These are phyloP conservation scores for Spea hammondii DNA, from an alignment of 2,797 vertebrate species.

Conservation along the genomic window DNA sequence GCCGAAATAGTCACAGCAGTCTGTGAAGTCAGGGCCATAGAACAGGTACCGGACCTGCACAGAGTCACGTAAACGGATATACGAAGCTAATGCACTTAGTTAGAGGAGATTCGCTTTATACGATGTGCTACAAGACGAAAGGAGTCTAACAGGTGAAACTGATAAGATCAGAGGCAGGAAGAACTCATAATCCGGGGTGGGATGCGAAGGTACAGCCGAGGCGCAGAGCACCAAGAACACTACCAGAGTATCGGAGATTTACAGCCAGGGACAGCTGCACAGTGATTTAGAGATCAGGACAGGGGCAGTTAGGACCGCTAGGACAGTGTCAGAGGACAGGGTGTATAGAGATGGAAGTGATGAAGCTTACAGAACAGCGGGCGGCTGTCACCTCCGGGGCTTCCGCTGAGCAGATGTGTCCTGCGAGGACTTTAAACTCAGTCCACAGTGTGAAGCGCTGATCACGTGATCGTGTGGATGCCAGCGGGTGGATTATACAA, in stretches of 20 bases:
- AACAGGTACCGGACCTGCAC: no score
- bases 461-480: background rate
- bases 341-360: background rate
- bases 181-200: no score
- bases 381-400: background rate
- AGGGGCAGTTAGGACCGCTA: background rate
- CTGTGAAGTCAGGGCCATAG: background rate
- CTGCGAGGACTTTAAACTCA: slow-evolving; percentile 7
- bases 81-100: no score
- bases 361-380: background rate
- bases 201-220: no score
- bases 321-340: background rate
- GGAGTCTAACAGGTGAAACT: background rate
- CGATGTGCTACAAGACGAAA: background rate
- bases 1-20: background rate
- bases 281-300: background rate
- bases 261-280: background rate
- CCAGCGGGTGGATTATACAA: slow-evolving; percentile 1
- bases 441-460: background rate
- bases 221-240: no score
- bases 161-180: no score
- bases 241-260: background rate
- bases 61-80: no score
- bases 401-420: background rate
- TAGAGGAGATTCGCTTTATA: no score